phyloP scores from a whole-genome alignment of 2,888 invertebrate genomes.

The Xestobium rufovillosum region DNA sequence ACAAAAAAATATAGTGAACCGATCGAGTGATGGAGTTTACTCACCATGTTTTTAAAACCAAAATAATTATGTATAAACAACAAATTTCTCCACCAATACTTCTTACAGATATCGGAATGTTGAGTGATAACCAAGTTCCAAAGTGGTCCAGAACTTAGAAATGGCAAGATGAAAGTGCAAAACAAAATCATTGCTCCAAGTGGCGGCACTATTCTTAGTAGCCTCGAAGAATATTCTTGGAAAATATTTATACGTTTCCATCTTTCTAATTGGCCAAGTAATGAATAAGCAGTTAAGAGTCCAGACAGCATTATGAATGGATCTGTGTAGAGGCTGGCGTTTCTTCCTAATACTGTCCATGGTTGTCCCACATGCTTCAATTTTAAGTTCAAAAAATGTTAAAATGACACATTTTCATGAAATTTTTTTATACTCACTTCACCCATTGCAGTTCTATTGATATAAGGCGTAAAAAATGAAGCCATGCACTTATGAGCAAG shows the following conservation, averaged over 20 bases:
- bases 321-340: constrained; percentile 64
- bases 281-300: constrained; percentile 56
- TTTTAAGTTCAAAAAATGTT: too few relatives aligned
- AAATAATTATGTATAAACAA: constrained; percentile 66
- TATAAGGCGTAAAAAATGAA: constrained; percentile 57
- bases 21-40: constrained; percentile 8
- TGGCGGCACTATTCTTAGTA: constrained; percentile 58
- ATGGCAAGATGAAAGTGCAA: constrained; percentile 59
- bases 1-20: background rate
- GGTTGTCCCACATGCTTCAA: constrained; percentile 52
- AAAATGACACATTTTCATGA: too few relatives aligned
- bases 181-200: constrained; percentile 57
- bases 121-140: constrained; percentile 63
- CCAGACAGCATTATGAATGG: constrained; percentile 65
- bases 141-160: constrained; percentile 56
- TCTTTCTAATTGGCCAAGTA: constrained; percentile 51
- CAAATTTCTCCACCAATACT: constrained; percentile 63
- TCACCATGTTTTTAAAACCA: constrained; percentile 63
- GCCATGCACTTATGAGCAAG: constrained; percentile 67
- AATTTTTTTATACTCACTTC: constrained; percentile 52
- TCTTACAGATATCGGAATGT: constrained; percentile 60
- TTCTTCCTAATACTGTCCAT: constrained; percentile 60
- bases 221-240: constrained; percentile 55
- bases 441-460: constrained; percentile 58
- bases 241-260: constrained; percentile 49